These are phyloP conservation scores for Teleopsis dalmanni DNA, from an alignment of 1,140 invertebrate genomes.

Conservation along the genomic window DNA sequence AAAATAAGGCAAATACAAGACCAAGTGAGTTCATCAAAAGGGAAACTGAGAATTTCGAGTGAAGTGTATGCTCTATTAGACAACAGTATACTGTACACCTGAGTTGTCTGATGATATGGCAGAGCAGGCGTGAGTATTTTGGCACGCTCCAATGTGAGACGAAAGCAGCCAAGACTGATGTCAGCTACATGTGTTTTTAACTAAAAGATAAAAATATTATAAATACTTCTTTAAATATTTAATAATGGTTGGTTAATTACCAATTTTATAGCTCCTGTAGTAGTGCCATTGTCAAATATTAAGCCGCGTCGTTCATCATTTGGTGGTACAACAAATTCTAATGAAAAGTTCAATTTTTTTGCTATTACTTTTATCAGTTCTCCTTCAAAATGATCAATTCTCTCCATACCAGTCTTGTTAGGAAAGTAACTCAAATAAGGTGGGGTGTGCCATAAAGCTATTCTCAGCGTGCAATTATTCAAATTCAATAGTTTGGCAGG, in stretches of 20 bases:
- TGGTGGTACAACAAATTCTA: constrained; percentile 6
- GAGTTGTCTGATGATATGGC: constrained; percentile 10
- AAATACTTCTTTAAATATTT: too few relatives aligned
- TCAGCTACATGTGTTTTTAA: constrained; percentile 1
- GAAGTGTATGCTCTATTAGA: constrained; percentile 6
- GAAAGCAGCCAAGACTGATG: constrained; percentile 12
- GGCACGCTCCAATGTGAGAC: constrained; percentile 10
- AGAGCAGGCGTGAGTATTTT: constrained; percentile 2
- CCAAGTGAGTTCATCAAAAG: constrained; percentile 11
- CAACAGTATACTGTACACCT: constrained; percentile 4
- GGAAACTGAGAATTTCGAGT: constrained; percentile 10
- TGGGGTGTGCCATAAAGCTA: constrained; percentile 21
- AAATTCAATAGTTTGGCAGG: constrained; percentile 30
- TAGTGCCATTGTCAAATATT: constrained; percentile 18
- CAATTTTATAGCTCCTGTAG: constrained; percentile 19
- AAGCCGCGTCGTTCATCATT: constrained; percentile 4
- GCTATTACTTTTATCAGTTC: constrained; percentile 20
- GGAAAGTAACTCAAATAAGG: constrained; percentile 19
- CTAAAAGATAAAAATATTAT: too few relatives aligned
- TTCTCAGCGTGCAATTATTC: constrained; percentile 22
- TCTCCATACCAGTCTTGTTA: background rate
- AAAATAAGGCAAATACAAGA: background rate
- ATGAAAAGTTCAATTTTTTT: background rate
- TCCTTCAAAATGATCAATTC: constrained; percentile 22
- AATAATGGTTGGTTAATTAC: too few relatives aligned